These are phyloP conservation scores for Ophthalmolycus amberensis DNA, from an alignment of 2,113 vertebrate species.

Conservation along the genomic window DNA sequence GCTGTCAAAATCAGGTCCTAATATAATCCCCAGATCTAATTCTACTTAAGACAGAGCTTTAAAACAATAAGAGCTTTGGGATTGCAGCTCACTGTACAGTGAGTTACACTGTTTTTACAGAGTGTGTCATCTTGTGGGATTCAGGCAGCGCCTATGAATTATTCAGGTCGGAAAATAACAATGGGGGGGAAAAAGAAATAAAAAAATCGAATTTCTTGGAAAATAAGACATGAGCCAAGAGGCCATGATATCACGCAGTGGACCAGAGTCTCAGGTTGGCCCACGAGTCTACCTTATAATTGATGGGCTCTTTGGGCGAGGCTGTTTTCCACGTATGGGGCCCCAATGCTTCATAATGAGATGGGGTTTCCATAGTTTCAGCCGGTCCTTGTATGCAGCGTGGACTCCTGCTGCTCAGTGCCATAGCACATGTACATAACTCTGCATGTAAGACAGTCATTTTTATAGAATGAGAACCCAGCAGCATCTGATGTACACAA, in stretches of 20 bases:
- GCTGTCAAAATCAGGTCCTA: neutral
- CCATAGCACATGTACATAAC: neutral
- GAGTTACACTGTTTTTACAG: slow-evolving; percentile 21
- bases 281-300: slow-evolving; percentile 13
- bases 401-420: neutral
- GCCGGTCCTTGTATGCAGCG: neutral
- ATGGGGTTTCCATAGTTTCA: neutral
- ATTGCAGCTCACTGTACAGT: neutral
- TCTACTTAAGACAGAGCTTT: neutral
- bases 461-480: neutral
- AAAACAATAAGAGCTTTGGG: neutral
- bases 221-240: slow-evolving; percentile 14
- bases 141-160: slow-evolving; percentile 37
- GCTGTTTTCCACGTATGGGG: neutral
- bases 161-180: slow-evolving; percentile 39
- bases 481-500: neutral
- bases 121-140: slow-evolving; percentile 32
- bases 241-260: slow-evolving; percentile 7
- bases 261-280: neutral
- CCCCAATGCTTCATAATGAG: neutral
- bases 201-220: slow-evolving; percentile 27
- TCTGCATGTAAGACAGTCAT: neutral
- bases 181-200: neutral
- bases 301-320: slow-evolving; percentile 1
- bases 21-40: neutral